Conservation (phyloP, 1,140 invertebrate species). For the Cherax quadricarinatus region DNA sequence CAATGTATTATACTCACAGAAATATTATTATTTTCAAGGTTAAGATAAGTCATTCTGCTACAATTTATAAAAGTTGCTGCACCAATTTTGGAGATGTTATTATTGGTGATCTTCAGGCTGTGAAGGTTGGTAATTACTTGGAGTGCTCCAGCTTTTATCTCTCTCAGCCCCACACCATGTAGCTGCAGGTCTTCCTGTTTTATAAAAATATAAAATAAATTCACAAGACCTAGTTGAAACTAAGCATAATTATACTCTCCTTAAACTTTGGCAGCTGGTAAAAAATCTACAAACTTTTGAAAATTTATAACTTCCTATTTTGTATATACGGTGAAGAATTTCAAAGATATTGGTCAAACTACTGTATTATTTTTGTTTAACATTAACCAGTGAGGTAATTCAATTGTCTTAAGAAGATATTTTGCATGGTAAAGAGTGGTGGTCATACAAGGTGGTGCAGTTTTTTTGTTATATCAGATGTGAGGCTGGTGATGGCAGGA, state of each 20-base stretch:
- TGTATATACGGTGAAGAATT: no score
- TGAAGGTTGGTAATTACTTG: not conserved
- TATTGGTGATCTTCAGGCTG: not conserved
- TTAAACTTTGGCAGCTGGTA: no score
- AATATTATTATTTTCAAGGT: slow-evolving; percentile 44
- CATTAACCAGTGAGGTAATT: no score
- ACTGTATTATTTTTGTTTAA: no score
- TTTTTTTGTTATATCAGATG: not conserved
- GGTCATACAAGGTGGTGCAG: not conserved
- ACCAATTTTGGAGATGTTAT: not conserved
- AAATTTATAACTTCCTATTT: no score
- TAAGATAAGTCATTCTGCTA: not conserved
- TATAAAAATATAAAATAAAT: not conserved
- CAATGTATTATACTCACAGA: not conserved
- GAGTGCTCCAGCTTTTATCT: slow-evolving; percentile 8
- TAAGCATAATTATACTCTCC: no score
- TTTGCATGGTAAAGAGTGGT: no score
- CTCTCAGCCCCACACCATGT: not conserved
- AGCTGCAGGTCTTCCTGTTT: not conserved
- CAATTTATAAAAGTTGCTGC: not conserved
- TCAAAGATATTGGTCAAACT: no score
- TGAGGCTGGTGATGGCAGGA: not conserved
- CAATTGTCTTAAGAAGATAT: no score
- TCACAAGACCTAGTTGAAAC: no score
- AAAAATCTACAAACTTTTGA: no score